These are phyloP conservation scores for Aproaerema taeniolella DNA, from an alignment of 2,888 invertebrate genomes.

Conservation along the genomic window DNA sequence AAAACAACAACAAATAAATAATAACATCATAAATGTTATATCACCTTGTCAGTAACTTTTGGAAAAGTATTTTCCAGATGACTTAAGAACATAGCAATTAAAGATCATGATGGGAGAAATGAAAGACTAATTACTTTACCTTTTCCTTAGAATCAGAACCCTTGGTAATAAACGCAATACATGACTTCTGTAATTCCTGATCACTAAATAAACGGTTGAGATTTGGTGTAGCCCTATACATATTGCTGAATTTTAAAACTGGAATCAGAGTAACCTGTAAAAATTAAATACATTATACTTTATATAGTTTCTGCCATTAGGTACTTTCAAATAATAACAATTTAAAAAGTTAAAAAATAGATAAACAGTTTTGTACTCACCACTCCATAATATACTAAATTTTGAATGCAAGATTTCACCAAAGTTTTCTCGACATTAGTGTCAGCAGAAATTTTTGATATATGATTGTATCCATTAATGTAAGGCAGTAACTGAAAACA, in stretches of 20 bases:
- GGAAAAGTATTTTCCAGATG: background rate
- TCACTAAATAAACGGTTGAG: slow-evolving; percentile 83
- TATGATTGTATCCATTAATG: slow-evolving; percentile 95
- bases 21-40: too few relatives aligned
- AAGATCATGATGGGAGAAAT: too few relatives aligned
- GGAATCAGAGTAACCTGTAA: slow-evolving; percentile 83
- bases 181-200: slow-evolving; percentile 81
- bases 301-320: too few relatives aligned
- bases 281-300: background rate
- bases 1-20: too few relatives aligned
- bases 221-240: slow-evolving; percentile 88
- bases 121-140: slow-evolving; percentile 31
- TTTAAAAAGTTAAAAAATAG: background rate
- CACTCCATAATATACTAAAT: slow-evolving; percentile 88
- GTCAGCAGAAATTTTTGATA: slow-evolving; percentile 91
- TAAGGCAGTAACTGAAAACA: slow-evolving; percentile 85
- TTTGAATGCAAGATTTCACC: slow-evolving; percentile 96
- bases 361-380: slow-evolving; percentile 52
- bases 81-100: too few relatives aligned
- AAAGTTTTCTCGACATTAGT: slow-evolving; percentile 95
- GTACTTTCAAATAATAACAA: background rate
- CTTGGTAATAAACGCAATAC: slow-evolving; percentile 72
- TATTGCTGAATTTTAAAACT: slow-evolving; percentile 90
- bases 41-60: too few relatives aligned
- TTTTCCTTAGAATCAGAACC: slow-evolving; percentile 45